Base-by-base conservation (phyloP, 1,140 invertebrate genomes). In the Phthorimaea operculella region DNA sequence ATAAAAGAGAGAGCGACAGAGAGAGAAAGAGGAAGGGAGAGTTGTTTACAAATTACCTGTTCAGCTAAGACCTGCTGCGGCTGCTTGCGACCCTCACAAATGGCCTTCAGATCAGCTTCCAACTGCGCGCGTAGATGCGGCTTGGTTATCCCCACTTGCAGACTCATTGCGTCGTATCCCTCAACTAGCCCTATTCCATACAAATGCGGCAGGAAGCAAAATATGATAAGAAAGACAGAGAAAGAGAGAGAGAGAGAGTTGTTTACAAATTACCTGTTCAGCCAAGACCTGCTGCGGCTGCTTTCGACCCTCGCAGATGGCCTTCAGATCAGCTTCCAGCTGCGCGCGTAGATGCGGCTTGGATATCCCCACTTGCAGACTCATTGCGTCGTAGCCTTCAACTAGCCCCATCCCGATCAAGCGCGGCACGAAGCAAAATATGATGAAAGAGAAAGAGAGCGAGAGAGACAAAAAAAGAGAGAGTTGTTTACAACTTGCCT, bases 161-260 rank as follows among this genome's bases (percentile, higher is more conserved):
- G 92, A 0, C 96, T 96, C 92, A 99, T 98, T 18, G 90, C 90
- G 77, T 99, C 96, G 79, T 99, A 99, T 57, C 96, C 97, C 87
- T 99, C 92, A 12, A 99, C 96, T 8, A 99, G 86, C 1, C 97
- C 98, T 90, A 99, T 97, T 9, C 98, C 98, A 18, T 99, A 87
- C 57, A 94, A 90, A 0, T 95, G 95, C 0, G 98, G 98, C 33
- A 98, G 90, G 79, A 98, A 94, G n/a, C n/a, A n/a, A n/a, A n/a
- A n/a, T n/a, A n/a, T n/a, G n/a, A n/a, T n/a, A n/a, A n/a, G n/a
- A n/a, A n/a, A n/a, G n/a, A n/a, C n/a, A n/a, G n/a, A n/a, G n/a
- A n/a, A n/a, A n/a, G n/a, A n/a, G n/a, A n/a, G n/a, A n/a, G n/a
- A n/a, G n/a, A n/a, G n/a, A n/a, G n/a, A n/a, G n/a, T n/a, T n/a